Evolutionary conservation across 2,888 invertebrate genomes (phyloP).

Genomic region (Trisateles emortualis): DNA sequence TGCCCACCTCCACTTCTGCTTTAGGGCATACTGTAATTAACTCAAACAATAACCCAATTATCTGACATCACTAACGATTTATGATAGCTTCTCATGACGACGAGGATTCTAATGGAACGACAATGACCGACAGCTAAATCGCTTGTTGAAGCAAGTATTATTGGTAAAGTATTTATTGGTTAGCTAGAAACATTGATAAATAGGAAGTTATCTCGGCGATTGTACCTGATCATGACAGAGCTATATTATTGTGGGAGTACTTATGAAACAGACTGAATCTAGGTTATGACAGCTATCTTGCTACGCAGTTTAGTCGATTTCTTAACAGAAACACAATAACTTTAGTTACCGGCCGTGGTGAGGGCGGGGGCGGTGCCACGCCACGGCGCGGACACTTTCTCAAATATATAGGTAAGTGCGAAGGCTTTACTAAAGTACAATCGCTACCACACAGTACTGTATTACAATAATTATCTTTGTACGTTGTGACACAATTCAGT

Average conservation of each 20-base stretch:
- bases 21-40: no score
- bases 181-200: neutral
- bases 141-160: neutral
- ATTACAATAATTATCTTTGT: neutral
- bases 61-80: neutral
- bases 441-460: neutral
- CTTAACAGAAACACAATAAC: constrained; percentile 21
- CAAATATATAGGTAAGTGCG: constrained; percentile 22
- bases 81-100: neutral
- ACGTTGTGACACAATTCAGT: no score
- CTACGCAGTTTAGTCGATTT: constrained; percentile 19
- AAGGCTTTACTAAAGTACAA: constrained; percentile 4
- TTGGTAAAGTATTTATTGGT: neutral
- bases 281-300: neutral
- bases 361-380: no score
- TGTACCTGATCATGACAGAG: neutral
- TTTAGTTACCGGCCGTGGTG: no score
- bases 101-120: neutral
- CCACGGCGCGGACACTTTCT: constrained; percentile 23
- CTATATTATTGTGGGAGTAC: neutral
- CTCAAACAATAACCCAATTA: no score
- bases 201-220: no score
- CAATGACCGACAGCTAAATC: neutral
- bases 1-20: no score
- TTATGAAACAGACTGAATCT: neutral